Conservation (phyloP, 2,113 vertebrate species). For the Chrysemys picta region DNA sequence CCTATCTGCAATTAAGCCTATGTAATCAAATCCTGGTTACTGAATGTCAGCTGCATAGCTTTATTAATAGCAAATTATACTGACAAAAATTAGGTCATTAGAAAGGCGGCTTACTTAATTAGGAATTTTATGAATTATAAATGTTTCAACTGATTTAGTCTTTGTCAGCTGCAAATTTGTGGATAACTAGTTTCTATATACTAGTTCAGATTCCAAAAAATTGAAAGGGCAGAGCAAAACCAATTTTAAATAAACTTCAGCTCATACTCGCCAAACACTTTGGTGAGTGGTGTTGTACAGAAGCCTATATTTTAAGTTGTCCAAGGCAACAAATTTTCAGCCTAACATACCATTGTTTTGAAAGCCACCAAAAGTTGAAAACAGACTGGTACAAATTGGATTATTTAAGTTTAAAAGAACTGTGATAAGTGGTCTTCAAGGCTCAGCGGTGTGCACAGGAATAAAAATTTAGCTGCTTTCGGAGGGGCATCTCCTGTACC, state of each 20-base stretch:
- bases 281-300: neutral
- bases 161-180: neutral
- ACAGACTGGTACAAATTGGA: no score
- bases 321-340: neutral
- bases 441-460: no score
- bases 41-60: neutral
- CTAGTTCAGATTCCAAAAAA: neutral
- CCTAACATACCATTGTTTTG: neutral
- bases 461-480: no score
- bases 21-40: neutral
- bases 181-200: neutral
- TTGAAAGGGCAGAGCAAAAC: neutral
- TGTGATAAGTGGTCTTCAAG: neutral
- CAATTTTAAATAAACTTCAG: neutral
- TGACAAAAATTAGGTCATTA: neutral
- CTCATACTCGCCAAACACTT: neutral
- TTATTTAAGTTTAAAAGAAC: neutral
- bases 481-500: no score
- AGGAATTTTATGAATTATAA: neutral
- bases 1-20: neutral
- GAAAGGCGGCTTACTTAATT: neutral
- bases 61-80: neutral
- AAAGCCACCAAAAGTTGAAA: neutral
- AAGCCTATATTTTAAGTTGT: neutral
- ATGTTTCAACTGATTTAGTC: neutral